phyloP scores from a whole-genome alignment of 37 sponge, comb jelly and placozoan genomes.

The Diacarnus erythraeanus region DNA sequence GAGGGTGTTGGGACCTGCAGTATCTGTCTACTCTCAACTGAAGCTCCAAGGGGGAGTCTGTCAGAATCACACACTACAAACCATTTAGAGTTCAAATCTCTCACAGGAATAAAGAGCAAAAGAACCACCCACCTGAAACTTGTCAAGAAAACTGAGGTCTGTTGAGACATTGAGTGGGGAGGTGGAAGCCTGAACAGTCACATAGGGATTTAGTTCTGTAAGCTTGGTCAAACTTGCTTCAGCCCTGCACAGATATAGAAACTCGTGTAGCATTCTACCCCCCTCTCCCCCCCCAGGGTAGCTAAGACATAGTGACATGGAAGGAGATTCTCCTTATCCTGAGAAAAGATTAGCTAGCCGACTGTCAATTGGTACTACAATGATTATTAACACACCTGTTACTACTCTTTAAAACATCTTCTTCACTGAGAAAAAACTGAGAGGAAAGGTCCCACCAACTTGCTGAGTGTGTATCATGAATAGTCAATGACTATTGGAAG shows the following conservation, averaged over 20 bases:
- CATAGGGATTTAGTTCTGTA: conserved; percentile 94
- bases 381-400: conserved; percentile 61
- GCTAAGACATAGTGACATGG: background rate
- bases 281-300: too few species aligned
- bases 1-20: conserved; percentile 75
- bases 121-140: conserved; percentile 53
- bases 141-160: conserved; percentile 52
- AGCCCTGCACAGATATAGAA: conserved; percentile 59
- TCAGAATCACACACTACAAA: conserved; percentile 84
- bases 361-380: too few species aligned
- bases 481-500: conserved; percentile 54
- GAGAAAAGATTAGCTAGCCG: background rate
- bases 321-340: too few species aligned
- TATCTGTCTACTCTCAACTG: conserved; percentile 71
- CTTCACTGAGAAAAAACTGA: conserved; percentile 89
- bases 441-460: conserved; percentile 76
- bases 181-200: conserved; percentile 63
- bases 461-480: conserved; percentile 79
- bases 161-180: conserved; percentile 6
- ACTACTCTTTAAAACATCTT: conserved; percentile 45
- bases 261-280: too few species aligned
- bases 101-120: too few species aligned
- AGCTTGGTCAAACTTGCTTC: conserved; percentile 64
- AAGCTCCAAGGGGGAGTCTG: conserved; percentile 58
- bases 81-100: too few species aligned